These are phyloP conservation scores for Chloebia gouldiae DNA, from an alignment of 2,113 vertebrate genomes.

Conservation along the genomic window DNA sequence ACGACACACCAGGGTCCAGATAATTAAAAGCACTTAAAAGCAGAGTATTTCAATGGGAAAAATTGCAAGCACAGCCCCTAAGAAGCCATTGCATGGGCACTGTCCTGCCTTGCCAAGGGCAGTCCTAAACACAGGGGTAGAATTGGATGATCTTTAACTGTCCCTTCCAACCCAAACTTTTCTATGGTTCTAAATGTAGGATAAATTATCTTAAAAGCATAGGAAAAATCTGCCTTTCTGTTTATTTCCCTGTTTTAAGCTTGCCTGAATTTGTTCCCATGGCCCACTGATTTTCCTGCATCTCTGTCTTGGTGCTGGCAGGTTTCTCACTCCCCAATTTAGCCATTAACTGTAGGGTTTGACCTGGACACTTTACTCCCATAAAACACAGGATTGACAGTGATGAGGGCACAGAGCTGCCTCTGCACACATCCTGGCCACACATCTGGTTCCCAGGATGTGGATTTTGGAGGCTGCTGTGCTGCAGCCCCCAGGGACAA, in stretches of 20 bases:
- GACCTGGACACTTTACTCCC: background rate
- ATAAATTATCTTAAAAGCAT: background rate
- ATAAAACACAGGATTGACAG: background rate
- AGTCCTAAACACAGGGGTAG: background rate
- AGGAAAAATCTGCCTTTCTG: background rate
- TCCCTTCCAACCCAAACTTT: background rate
- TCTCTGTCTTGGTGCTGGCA: background rate
- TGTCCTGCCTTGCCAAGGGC: background rate
- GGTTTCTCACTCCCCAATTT: background rate
- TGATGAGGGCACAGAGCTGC: fast-evolving
- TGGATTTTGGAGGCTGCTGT: background rate
- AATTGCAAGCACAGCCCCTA: background rate
- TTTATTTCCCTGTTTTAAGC: fast-evolving
- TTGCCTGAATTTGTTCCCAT: background rate
- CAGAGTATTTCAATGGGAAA: background rate
- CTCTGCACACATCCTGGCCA: background rate
- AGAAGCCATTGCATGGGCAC: background rate
- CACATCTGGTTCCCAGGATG: fast-evolving
- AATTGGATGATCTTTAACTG: background rate
- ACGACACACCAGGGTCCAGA: background rate
- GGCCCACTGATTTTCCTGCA: background rate
- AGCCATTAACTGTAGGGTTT: background rate
- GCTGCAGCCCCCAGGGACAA: background rate
- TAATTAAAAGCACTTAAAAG: background rate
- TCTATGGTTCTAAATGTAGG: background rate